Base-by-base conservation (phyloP, 2,113 vertebrate species). In the Murina feae region DNA sequence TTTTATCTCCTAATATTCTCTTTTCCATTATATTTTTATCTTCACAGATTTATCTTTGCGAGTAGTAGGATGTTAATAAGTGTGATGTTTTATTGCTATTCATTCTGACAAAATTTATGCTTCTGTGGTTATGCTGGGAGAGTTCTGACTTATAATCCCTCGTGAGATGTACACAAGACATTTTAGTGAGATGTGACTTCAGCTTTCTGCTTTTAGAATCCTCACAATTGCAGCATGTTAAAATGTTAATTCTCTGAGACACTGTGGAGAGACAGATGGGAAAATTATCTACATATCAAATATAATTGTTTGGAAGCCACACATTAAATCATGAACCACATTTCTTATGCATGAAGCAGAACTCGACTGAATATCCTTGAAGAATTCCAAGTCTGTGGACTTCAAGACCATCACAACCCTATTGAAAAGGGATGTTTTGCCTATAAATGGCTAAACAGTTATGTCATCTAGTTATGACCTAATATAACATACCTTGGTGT, bases 281-380 rank as follows among this genome's bases (percentile, higher is more conserved):
- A 81, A 88, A 81, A 76, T 94, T 96, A 94, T 35, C 75, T 86
- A 42, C 58, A 81, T 47, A 96, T 96, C 63, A 95, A 89, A 74
- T 95, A 89, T 82, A 96, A 96, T 88, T 96, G 63, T 91, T 97
- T 95, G 72, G 87, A 84, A 97, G 58, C 75, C 93, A 80, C 80
- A 91, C 21, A 85, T 89, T 94, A 89, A 95, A 94, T 83, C 78
- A 87, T 30, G 53, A 80, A 65, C 28, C 69, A 79, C 20, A 11
- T 95, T 95, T 96, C 74, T 97, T 35, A 79, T 74, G 65, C 30
- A 65, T 49, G 42, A 92, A 71, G 47, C 49, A 72, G 53, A 80
- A 84, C 44, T 37, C 8, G 71, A 76, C 44, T 79, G 53, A 44
- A 35, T 79, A 60, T 25, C 30, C 25, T 90, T 91, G 72, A 28